Evolutionary conservation across 2,888 invertebrate genomes (phyloP).

Genomic region (Megastigmus dorsalis): DNA sequence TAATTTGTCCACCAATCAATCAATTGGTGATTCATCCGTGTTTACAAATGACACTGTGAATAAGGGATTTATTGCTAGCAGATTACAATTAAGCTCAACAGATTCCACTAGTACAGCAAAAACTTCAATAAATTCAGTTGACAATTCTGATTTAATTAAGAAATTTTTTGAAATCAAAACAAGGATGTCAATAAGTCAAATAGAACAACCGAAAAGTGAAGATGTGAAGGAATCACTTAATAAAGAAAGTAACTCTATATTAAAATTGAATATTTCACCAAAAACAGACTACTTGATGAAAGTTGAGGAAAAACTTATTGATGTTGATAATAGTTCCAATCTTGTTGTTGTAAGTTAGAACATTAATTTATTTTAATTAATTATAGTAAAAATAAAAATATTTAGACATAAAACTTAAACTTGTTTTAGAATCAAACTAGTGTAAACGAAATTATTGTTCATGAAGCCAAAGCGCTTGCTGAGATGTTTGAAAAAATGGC

Average conservation of each 20-base stretch:
- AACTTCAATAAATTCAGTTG: conserved; percentile 36
- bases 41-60: conserved; percentile 62
- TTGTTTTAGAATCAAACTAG: conserved; percentile 55
- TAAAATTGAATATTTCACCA: not conserved
- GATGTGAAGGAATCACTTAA: not conserved
- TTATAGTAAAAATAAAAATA: not conserved
- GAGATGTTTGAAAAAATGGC: conserved; percentile 66
- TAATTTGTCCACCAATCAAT: too few species aligned
- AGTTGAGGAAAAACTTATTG: conserved; percentile 62
- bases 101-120: conserved; percentile 18
- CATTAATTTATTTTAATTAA: not conserved
- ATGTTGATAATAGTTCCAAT: conserved; percentile 61
- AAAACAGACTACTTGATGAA: not conserved
- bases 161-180: conserved; percentile 59
- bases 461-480: conserved; percentile 65
- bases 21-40: conserved; percentile 27
- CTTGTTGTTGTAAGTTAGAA: conserved; percentile 64
- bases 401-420: not conserved
- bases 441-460: conserved; percentile 59
- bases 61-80: conserved; percentile 62
- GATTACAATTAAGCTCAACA: conserved; percentile 37
- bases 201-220: not conserved
- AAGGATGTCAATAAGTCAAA: conserved; percentile 45
- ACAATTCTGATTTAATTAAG: conserved; percentile 58
- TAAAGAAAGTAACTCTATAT: conserved; percentile 11